Conservation (phyloP, 2,888 invertebrate genomes). For the Acanthosepion esculentum region DNA sequence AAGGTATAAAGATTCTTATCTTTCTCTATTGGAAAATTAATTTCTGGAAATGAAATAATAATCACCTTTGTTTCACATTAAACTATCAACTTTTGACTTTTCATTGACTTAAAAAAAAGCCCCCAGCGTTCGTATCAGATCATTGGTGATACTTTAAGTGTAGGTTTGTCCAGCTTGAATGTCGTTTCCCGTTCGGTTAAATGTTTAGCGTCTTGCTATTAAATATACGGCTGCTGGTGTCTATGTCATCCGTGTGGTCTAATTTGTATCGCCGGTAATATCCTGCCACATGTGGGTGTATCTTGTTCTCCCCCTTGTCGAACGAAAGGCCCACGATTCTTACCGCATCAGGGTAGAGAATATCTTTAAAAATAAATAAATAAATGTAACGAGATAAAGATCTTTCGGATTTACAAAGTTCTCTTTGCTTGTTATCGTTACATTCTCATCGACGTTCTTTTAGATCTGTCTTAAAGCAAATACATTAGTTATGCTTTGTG, state of each 20-base stretch:
- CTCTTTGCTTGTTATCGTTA: neutral
- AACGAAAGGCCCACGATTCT: neutral
- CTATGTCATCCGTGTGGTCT: neutral
- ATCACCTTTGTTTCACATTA: neutral
- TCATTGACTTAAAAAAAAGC: neutral
- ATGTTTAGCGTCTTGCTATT: neutral
- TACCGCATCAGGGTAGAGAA: neutral
- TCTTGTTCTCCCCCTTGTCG: neutral
- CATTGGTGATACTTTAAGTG: neutral
- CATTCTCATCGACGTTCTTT: neutral
- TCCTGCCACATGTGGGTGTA: neutral
- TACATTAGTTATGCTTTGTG: slow-evolving; percentile 2
- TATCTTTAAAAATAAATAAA: neutral
- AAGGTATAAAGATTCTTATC: neutral
- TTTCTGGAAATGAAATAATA: slow-evolving; percentile 6
- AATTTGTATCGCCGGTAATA: neutral
- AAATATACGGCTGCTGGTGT: neutral
- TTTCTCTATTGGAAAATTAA: neutral
- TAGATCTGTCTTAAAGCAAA: neutral
- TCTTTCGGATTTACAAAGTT: neutral
- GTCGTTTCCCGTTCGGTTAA: neutral
- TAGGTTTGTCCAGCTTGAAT: neutral
- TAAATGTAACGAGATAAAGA: neutral
- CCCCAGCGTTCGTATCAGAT: neutral
- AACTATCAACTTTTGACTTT: neutral